Evolutionary conservation across 2,113 vertebrate species (phyloP).

Genomic region (Odontophorus gujanensis): DNA sequence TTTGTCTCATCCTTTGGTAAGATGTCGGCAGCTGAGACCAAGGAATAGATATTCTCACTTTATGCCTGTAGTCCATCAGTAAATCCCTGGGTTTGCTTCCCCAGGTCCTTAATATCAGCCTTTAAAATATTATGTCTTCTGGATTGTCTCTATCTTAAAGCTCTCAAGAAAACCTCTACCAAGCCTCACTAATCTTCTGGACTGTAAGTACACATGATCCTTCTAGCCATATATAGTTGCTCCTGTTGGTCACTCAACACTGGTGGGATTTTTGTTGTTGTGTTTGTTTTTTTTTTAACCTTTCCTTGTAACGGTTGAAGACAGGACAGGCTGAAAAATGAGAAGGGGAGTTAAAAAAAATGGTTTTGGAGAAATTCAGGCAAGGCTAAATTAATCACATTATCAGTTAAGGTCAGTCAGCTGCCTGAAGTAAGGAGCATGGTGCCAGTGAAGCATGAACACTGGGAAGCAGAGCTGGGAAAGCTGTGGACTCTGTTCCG

Average conservation of each 20-base stretch:
- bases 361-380: background rate
- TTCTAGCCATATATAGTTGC: background rate
- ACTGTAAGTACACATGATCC: background rate
- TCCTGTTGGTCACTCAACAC: background rate
- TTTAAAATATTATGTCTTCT: background rate
- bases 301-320: background rate
- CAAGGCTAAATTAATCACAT: background rate
- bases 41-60: background rate
- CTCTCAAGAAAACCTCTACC: background rate
- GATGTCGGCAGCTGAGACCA: background rate
- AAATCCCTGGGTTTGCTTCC: background rate
- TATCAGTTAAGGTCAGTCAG: background rate
- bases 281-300: background rate
- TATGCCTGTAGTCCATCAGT: background rate
- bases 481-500: background rate
- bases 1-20: background rate
- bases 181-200: background rate
- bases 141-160: background rate
- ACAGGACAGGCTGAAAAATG: background rate
- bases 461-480: background rate
- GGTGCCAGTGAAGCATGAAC: background rate
- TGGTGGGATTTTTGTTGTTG: background rate
- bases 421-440: background rate
- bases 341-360: background rate
- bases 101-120: background rate